Base-by-base conservation (phyloP, 2,888 invertebrate species). In the Drosophila nr. fundita region DNA sequence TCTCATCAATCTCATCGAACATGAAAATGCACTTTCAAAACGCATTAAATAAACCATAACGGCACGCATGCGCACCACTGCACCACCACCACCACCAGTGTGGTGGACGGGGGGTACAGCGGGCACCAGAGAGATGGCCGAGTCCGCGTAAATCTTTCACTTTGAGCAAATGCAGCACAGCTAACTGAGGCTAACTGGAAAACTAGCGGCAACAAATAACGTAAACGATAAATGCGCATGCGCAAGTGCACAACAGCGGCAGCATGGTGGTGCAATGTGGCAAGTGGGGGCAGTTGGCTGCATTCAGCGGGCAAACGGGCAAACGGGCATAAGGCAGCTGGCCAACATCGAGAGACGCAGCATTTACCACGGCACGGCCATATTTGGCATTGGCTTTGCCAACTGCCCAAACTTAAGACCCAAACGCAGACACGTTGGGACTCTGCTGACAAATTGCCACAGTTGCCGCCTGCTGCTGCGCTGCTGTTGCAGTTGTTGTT, bases 11-110 rank as follows among this genome's bases (percentile, higher is more conserved):
- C 90, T 88, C 85, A 82, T 86, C 89, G 87, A 91, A 91, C 91
- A 91, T 91, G 91, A 87, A 91, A 91, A 91, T 90, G 91, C 91
- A 91, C 91, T 91, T 91, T 91, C 91, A 89, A 91, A 91, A 91
- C 90, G 91, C 89, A 90, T 91, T 91, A 88, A 91, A 91, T 90
- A 91, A 91, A 91, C 89, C 91, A 91, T 91, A 91, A 91, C 91
- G 91, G 91, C 91, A 91, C 91, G 91, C 91, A 91, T 91, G 87
- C 83, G 87, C 83, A 60, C 59, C 54, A 32, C 53, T 27, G 48
- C 58, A 65, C 40, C 60, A 50, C 40, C 29, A 50, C 40, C 29
- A 65, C 24, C 36, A 65, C 50, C 50, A 69, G 65, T 42, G 50
- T 59, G 55, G 52, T 21, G 68, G 49, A 21, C 1, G 64, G 69